Evolutionary conservation across 2,113 vertebrate species (phyloP).

Genomic region (Poeciliopsis prolifica): DNA sequence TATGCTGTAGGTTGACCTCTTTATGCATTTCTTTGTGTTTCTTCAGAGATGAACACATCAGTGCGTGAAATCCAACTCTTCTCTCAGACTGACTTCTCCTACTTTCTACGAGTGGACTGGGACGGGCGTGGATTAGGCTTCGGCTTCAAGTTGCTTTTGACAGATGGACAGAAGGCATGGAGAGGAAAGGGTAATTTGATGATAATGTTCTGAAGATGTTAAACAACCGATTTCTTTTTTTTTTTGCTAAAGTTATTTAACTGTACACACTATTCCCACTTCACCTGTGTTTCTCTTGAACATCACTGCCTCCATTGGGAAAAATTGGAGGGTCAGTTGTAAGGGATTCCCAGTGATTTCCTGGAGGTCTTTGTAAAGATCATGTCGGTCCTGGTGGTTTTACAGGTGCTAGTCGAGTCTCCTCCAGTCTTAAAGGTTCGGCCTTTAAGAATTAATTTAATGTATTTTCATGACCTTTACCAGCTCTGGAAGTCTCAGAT

Average conservation of each 20-base stretch:
- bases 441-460: not conserved
- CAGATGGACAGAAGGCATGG: conserved; percentile 87
- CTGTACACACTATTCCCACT: too few relatives aligned
- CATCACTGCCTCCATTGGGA: not conserved
- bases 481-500: not conserved
- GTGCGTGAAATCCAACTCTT: conserved; percentile 81
- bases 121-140: conserved; percentile 77
- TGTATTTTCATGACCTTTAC: not conserved
- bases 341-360: not conserved
- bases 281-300: not conserved
- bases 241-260: not conserved
- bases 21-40: not conserved
- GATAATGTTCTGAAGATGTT: not conserved
- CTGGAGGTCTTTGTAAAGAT: too few relatives aligned
- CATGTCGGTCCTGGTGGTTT: too few relatives aligned
- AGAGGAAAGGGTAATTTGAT: conserved; percentile 85
- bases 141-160: conserved; percentile 86
- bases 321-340: not conserved
- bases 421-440: not conserved
- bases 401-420: not conserved
- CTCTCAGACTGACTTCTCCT: conserved; percentile 78
- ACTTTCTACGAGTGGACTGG: conserved; percentile 89
- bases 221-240: not conserved
- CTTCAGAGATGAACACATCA: conserved; percentile 81
- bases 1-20: not conserved